Evolutionary conservation across 1,140 invertebrate genomes (phyloP).

Genomic region (Bombus pascuorum): DNA sequence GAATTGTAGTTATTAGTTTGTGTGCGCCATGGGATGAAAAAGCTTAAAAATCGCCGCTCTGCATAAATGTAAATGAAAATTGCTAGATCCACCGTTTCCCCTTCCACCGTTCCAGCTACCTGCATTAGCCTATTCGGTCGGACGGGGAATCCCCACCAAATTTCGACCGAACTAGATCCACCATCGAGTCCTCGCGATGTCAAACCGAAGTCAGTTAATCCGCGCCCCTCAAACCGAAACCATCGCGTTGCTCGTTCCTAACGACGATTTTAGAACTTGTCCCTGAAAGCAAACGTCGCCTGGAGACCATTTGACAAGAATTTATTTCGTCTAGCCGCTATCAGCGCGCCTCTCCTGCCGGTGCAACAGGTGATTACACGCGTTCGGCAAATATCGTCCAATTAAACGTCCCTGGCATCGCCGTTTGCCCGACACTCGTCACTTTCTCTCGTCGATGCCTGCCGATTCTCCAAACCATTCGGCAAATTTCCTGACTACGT

Average conservation of each 20-base stretch:
- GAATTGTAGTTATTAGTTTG: too few relatives aligned
- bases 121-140: neutral
- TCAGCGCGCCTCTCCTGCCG: slow-evolving; percentile 39
- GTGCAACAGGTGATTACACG: slow-evolving; percentile 68
- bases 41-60: neutral
- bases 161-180: neutral
- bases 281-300: slow-evolving; percentile 6
- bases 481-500: slow-evolving; percentile 22
- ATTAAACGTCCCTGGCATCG: slow-evolving; percentile 56
- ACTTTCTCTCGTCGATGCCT: neutral
- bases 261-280: neutral
- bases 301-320: slow-evolving; percentile 31
- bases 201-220: slow-evolving; percentile 1
- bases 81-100: neutral
- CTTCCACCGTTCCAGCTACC: neutral
- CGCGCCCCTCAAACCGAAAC: neutral
- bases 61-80: neutral
- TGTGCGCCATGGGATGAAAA: too few relatives aligned
- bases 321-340: slow-evolving; percentile 50
- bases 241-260: neutral
- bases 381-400: slow-evolving; percentile 65
- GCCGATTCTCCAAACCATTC: neutral
- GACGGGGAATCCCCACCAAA: neutral
- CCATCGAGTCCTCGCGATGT: neutral
- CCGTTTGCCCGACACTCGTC: neutral